These are phyloP conservation scores for Rhabditoides inermis DNA, from an alignment of 2,888 invertebrate species.

Conservation along the genomic window DNA sequence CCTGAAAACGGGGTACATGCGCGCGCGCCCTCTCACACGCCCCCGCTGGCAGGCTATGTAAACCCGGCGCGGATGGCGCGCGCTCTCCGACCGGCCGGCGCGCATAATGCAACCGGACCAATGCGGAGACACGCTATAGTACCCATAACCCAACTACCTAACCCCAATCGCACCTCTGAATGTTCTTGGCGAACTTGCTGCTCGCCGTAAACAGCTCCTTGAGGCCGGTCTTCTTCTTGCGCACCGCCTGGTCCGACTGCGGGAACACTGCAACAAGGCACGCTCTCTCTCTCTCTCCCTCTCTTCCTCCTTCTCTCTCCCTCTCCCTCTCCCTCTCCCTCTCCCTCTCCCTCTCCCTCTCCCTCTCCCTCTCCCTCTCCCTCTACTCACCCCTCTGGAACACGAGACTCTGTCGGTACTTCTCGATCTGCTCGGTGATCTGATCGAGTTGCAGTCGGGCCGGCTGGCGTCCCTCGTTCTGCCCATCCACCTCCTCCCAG, in stretches of 20 bases:
- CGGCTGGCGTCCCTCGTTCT: constrained; percentile 20
- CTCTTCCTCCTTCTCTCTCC: background rate
- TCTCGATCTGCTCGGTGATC: constrained; percentile 36
- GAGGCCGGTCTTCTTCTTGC: constrained; percentile 58
- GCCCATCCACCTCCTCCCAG: constrained; percentile 38
- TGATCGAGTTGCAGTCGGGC: constrained; percentile 19
- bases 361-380: too few species aligned
- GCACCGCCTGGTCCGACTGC: constrained; percentile 15
- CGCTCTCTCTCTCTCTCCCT: background rate
- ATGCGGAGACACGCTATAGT: too few species aligned
- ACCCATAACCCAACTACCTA: too few species aligned
- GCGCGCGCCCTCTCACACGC: too few species aligned
- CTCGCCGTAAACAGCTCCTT: constrained; percentile 88
- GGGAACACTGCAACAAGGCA: constrained; percentile 30
- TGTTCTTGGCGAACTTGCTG: constrained; percentile 86
- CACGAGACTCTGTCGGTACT: constrained; percentile 35
- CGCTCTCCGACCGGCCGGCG: too few species aligned
- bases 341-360: background rate
- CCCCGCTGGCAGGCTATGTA: too few species aligned
- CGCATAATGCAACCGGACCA: too few species aligned
- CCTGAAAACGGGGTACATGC: background rate
- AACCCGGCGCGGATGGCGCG: too few species aligned
- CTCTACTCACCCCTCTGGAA: constrained; percentile 44
- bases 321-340: background rate
- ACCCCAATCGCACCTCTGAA: background rate